A percentile compares a stretch with the other conserved stretches of the same genome.
Evolutionary conservation across 2,888 invertebrate genomes (phyloP).

Genomic region (Chironomus riparius): DNA sequence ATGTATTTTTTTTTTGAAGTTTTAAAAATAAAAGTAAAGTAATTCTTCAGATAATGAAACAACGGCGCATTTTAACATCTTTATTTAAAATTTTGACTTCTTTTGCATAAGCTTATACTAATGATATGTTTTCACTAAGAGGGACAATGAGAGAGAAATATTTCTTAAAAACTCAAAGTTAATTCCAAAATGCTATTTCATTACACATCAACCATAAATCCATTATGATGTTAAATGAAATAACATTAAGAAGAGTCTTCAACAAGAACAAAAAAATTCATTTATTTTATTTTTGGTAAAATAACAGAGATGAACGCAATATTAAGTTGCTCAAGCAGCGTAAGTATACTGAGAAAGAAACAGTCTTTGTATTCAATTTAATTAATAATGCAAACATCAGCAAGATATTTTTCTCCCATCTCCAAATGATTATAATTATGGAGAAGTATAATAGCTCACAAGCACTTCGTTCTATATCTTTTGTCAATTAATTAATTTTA

Average conservation of each 20-base stretch:
- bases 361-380: constrained; percentile 9
- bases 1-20: neutral
- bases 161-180: neutral
- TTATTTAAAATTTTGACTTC: too few relatives aligned
- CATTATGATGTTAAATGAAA: constrained; percentile 5
- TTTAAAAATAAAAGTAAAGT: neutral
- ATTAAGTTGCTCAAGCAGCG: neutral
- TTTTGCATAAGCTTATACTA: too few relatives aligned
- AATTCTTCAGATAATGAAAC: neutral
- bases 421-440: neutral
- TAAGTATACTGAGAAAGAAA: neutral
- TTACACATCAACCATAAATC: constrained; percentile 1
- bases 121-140: too few relatives aligned
- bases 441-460: neutral
- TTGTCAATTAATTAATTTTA: too few relatives aligned
- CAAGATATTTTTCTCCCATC: neutral
- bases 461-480: too few relatives aligned
- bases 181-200: constrained; percentile 7
- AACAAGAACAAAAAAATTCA: neutral
- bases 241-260: neutral
- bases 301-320: neutral
- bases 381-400: constrained; percentile 12
- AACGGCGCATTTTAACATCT: too few relatives aligned
- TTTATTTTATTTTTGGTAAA: neutral
- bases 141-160: too few relatives aligned